Conservation (phyloP, 1,140 invertebrate genomes). For the Diachasmimorpha longicaudata region DNA sequence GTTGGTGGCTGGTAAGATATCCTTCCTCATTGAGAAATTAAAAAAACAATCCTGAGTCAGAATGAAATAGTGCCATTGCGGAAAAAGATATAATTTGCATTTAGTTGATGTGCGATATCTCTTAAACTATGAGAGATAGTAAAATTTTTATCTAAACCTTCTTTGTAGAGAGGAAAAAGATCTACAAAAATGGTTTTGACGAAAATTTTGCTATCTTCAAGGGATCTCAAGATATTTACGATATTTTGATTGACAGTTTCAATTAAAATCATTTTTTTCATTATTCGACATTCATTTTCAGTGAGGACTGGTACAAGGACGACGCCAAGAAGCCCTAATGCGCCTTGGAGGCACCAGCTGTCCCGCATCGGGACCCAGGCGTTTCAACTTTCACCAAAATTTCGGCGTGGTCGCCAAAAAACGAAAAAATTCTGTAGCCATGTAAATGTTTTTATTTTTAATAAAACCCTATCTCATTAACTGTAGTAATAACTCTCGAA, state of each 20-base stretch:
- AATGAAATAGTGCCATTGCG: not conserved
- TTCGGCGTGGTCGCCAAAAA: not conserved
- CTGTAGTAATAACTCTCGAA: not conserved
- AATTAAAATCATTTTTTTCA: not conserved
- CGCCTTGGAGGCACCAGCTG: conserved; percentile 37
- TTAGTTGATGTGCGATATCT: too few relatives aligned
- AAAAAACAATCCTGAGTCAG: too few relatives aligned
- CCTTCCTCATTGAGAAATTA: not conserved
- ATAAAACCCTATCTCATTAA: conserved; percentile 13
- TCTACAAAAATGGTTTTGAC: too few relatives aligned
- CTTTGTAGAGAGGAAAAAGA: too few relatives aligned
- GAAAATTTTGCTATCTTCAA: too few relatives aligned
- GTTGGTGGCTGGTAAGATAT: conserved; percentile 81
- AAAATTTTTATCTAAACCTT: too few relatives aligned
- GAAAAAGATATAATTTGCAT: not conserved
- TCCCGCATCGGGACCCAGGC: conserved; percentile 59
- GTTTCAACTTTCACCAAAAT: conserved; percentile 14
- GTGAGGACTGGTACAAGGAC: conserved; percentile 88
- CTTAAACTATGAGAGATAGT: too few relatives aligned
- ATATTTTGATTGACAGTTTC: too few relatives aligned
- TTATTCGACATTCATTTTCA: conserved; percentile 58
- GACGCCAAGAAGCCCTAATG: conserved; percentile 53
- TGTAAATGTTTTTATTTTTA: conserved; percentile 26
- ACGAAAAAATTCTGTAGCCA: not conserved
- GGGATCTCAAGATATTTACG: too few relatives aligned